Evolutionary conservation across 2,797 vertebrate genomes (phyloP).

Genomic region (Oreortyx pictus): DNA sequence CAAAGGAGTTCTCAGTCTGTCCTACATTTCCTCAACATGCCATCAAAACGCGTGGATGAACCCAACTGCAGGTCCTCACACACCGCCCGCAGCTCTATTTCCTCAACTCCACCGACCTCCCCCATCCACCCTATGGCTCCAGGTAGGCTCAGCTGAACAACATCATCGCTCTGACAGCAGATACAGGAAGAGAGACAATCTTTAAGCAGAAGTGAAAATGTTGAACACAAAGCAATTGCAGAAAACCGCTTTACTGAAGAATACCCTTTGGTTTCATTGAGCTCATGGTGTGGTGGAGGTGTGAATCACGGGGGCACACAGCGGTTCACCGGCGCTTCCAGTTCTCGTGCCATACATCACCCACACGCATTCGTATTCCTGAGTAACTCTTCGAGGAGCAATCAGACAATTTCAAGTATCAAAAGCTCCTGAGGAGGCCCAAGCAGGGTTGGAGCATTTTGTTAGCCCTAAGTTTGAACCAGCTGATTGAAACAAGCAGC

Average conservation of each 20-base stretch:
- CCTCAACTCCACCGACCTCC: neutral
- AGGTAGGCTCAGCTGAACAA: neutral
- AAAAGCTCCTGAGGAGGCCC: slow-evolving; percentile 2
- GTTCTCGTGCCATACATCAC: neutral
- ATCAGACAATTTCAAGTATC: neutral
- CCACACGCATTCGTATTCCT: neutral
- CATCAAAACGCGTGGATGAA: accelerated
- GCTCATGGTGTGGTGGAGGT: slow-evolving; percentile 5
- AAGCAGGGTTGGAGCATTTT: neutral
- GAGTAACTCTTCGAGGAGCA: slow-evolving; percentile 29
- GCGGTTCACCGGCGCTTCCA: neutral
- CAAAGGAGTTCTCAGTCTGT: neutral
- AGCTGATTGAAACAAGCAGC: neutral
- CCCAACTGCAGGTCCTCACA: neutral
- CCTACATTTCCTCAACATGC: neutral
- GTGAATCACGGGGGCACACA: neutral
- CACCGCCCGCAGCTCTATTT: accelerated
- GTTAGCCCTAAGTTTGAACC: neutral
- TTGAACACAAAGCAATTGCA: slow-evolving; percentile 47
- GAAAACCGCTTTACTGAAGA: slow-evolving; percentile 64
- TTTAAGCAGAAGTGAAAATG: slow-evolving; percentile 61
- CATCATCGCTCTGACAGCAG: neutral
- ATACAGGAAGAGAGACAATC: slow-evolving; percentile 16
- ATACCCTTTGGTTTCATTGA: slow-evolving; percentile 61
- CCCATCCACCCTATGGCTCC: accelerated